Base-by-base conservation (phyloP, 2,888 invertebrate species). In the Phlogophora meticulosa region DNA sequence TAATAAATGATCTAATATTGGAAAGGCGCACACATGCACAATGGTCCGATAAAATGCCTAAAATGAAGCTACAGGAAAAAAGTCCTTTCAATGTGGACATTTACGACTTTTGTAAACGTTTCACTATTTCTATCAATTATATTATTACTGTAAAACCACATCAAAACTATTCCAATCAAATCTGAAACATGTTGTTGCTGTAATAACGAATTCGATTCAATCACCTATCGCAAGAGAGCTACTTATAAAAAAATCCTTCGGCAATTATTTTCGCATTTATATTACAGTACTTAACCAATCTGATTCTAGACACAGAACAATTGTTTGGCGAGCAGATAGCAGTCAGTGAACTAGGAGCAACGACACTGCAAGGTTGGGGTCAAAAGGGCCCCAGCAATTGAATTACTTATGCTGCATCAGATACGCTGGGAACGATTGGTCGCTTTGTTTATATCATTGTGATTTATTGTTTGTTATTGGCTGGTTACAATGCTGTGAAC, bases 361-460 rank as follows among this genome's bases (percentile, higher is more conserved):
- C 85, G 93, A 91, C 92, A 88, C 81, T 42, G 77, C 90, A 91
- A 92, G 91, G 92, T 91, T 87, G 87, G 88, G 93, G 92, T 93
- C 92, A 88, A 89, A 89, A 87, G 88, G 87, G 85, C 81, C 78
- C 53, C 40, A 75, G 75, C 88, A 88, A 89, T 90, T 89, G 85
- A 77, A 85, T 83, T 85, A 84, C 85, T 83, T 88, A 55, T 62
- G 56, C 62, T 62, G 61, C 61, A 66, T 58, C 58, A 63, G 55
- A 55, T 61, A 68, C 48, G 43, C 59, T 67, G 62, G 40, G 64
- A 67, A 60, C 70, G 69, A 69, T 64, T 57, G 66, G 48, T 32
- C 60, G 58, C 66, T 64, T 67, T 78, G 63, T 62, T 72, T 78
- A 77, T 78, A 80, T 72, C 65, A 80, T 80, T 80, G 76, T 76